A percentile compares a stretch with the other conserved stretches of the same genome.
Evolutionary conservation across 2,797 vertebrate species (phyloP).

Genomic region (Centroberyx gerrardi): DNA sequence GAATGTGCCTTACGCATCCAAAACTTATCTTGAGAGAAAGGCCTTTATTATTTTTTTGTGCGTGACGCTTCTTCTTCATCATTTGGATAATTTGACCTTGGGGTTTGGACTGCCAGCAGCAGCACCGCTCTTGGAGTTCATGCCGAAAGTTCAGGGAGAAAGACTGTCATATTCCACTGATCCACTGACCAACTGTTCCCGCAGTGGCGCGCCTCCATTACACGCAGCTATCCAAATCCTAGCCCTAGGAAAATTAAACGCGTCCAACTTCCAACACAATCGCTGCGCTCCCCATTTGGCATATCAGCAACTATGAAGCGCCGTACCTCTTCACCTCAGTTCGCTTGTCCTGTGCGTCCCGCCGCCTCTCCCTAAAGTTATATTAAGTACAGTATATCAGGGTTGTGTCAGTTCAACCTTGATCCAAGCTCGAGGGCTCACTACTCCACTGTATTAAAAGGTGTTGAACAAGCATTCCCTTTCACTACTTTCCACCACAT

Average conservation of each 20-base stretch:
- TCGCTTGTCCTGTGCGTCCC: neutral
- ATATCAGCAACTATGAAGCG: slow-evolving; percentile 1
- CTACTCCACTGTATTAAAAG: slow-evolving; percentile 12
- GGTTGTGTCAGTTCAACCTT: slow-evolving; percentile 33
- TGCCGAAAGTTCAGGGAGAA: slow-evolving; percentile 51
- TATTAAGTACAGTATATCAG: slow-evolving; percentile 53
- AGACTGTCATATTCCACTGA: slow-evolving; percentile 17
- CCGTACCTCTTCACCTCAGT: slow-evolving; percentile 14
- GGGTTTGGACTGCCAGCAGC: slow-evolving; percentile 24
- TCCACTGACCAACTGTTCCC: slow-evolving; percentile 64
- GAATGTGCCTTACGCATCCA: slow-evolving; percentile 20
- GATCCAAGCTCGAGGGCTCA: slow-evolving; percentile 49
- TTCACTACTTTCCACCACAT: neutral
- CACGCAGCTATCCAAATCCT: slow-evolving; percentile 7
- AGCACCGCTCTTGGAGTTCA: slow-evolving; percentile 22
- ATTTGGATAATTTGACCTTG: slow-evolving; percentile 29
- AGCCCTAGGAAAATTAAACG: too few relatives aligned
- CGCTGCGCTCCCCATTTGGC: too few relatives aligned
- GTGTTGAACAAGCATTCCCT: neutral
- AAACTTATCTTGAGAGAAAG: neutral
- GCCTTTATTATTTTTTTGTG: too few relatives aligned
- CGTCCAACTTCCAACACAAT: neutral
- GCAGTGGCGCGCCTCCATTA: slow-evolving; percentile 48
- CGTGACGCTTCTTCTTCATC: too few relatives aligned
- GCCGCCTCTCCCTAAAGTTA: slow-evolving; percentile 17